These are phyloP conservation scores for Nysson spinosus DNA, from an alignment of 2,888 invertebrate genomes.

Conservation along the genomic window DNA sequence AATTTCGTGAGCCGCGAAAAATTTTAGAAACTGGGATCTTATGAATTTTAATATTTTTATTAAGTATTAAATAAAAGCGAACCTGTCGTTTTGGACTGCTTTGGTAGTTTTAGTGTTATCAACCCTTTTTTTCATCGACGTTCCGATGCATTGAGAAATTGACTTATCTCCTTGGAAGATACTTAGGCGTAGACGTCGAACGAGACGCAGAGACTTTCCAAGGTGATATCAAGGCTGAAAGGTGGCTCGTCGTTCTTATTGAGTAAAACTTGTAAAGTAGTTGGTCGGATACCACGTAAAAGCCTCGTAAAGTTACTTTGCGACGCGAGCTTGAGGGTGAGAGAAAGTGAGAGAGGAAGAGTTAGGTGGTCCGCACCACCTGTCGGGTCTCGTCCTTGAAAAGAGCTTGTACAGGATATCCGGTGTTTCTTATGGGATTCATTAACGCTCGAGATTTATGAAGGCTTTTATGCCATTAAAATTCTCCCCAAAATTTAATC, in stretches of 20 bases:
- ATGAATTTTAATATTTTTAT: no score
- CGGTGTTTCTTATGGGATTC: constrained; percentile 30
- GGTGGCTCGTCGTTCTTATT: constrained; percentile 41
- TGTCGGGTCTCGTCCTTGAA: constrained; percentile 20
- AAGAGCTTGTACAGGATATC: neutral
- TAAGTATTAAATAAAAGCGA: no score
- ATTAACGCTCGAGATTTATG: constrained; percentile 36
- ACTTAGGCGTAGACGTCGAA: neutral
- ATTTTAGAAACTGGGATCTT: no score
- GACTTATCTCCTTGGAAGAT: neutral
- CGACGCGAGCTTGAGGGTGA: constrained; percentile 21
- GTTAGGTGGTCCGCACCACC: constrained; percentile 19
- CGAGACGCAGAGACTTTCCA: neutral
- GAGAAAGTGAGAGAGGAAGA: no score
- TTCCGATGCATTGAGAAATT: no score
- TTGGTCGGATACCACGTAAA: constrained; percentile 42
- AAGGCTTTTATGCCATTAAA: constrained; percentile 12
- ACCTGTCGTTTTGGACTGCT: no score
- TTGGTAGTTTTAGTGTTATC: no score
- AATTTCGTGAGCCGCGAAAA: no score
- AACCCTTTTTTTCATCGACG: no score
- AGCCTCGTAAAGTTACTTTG: constrained; percentile 41
- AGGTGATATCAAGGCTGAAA: constrained; percentile 23
- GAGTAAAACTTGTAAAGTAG: constrained; percentile 42
- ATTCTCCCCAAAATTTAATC: constrained; percentile 9